phyloP scores from a whole-genome alignment of 2,113 vertebrate genomes.

The Budorcas taxicolor region DNA sequence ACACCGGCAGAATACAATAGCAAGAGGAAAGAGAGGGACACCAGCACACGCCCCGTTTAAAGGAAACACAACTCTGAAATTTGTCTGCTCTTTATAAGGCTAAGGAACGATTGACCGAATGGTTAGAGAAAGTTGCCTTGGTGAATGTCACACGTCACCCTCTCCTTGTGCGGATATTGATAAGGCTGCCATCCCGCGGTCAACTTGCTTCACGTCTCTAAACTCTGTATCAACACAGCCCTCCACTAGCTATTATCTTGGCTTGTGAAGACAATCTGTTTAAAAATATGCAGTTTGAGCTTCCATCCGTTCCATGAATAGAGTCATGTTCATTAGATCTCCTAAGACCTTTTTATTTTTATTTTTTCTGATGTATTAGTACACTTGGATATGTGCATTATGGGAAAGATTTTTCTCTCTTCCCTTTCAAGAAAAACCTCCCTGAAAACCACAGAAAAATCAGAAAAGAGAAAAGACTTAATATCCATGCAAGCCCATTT shows the following conservation, averaged over 20 bases:
- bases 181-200: not conserved
- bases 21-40: not conserved
- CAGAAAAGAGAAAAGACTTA: not conserved
- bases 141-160: not conserved
- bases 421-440: not conserved
- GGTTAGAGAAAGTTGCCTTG: not conserved
- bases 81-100: not conserved
- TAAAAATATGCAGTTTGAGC: not conserved
- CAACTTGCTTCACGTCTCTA: no score
- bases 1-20: not conserved
- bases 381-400: not conserved
- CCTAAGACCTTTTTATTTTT: not conserved
- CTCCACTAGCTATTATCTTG: not conserved
- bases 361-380: not conserved
- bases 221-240: not conserved
- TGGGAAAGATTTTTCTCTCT: not conserved
- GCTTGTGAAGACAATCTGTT: not conserved
- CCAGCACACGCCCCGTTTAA: fast-evolving
- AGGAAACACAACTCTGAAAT: not conserved
- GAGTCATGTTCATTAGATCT: no score
- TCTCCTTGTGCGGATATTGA: not conserved
- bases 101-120: not conserved
- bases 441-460: not conserved
- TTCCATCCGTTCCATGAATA: not conserved
- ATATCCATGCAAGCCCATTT: not conserved